Evolutionary conservation across 2,797 vertebrate species (phyloP), one percentile per base, ranked within the genome.

Genomic region (Streptopelia turtur): DNA sequence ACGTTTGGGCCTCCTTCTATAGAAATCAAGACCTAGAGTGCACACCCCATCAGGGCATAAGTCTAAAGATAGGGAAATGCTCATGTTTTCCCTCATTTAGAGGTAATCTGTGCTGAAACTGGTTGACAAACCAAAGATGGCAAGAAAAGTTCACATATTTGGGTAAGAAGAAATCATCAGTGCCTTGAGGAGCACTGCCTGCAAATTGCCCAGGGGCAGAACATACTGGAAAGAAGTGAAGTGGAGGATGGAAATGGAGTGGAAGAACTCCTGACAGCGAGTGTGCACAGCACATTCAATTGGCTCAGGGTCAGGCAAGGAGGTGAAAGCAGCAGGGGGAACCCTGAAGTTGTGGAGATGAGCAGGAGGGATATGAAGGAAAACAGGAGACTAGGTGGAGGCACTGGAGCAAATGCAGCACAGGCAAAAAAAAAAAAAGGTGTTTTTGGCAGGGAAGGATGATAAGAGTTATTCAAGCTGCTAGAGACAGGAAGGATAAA

Each of bases 41-140:
- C 52, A 80, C 27, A n/a, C 2, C 5, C 0, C 0, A 8, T 13
- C 30, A 64, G 30, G 31, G 53, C 22, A 61, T 11, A 70, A 16
- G 59, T 11, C 16, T 52, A 52, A 66, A 33, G 25, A 21, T 0
- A 49, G 30, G 30, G 4, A 33, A 63, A 28, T 25, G 22, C 27
- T n/a, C 33, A 49, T 35, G 13, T 25, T 81, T 78, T 27, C 52
- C 68, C 53, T 89, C 45, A 28, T 69, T 64, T 55, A 2, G 22
- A 52, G n/a, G n/a, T 27, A 71, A 30, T 3, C 27, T 61, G 22
- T 56, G 31, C 35, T 70, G 50, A 82, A 92, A 60, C 10, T 11
- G 49, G 3, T 9, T 92, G 77, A 53, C 25, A 71, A 83, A 68
- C 30, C 74, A 68, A 64, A 24, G 50, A 76, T 17, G 13, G 14